These are phyloP conservation scores for Zosterops japonicus DNA, from an alignment of 2,113 vertebrate species.

Conservation along the genomic window DNA sequence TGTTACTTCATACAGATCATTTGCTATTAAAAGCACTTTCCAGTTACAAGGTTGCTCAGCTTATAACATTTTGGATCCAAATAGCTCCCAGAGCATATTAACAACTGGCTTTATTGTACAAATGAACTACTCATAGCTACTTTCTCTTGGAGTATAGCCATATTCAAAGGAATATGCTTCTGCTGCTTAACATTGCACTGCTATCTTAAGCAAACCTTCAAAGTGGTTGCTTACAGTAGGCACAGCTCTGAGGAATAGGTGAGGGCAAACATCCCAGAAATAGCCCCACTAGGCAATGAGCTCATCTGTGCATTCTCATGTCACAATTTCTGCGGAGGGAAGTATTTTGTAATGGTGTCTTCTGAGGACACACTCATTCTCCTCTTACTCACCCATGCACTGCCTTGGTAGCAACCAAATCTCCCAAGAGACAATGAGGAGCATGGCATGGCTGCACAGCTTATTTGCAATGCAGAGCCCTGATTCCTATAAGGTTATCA, in stretches of 20 bases:
- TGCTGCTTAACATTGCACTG: background rate
- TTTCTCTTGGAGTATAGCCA: background rate
- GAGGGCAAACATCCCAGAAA: conserved; percentile 21
- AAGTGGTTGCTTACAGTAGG: background rate
- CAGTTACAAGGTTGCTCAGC: background rate
- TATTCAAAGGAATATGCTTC: background rate
- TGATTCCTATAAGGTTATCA: background rate
- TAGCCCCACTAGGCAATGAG: background rate
- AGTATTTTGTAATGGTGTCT: background rate
- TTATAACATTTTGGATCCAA: background rate
- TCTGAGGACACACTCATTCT: background rate
- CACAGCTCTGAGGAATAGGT: background rate
- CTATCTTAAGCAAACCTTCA: conserved; percentile 1
- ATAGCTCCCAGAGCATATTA: conserved; percentile 8
- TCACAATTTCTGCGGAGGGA: background rate
- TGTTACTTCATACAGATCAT: background rate
- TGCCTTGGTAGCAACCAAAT: background rate
- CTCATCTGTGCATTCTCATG: background rate
- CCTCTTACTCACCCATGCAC: background rate
- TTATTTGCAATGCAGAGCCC: background rate
- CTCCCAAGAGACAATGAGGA: background rate
- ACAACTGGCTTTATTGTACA: conserved; percentile 1
- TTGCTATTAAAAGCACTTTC: conserved; percentile 10
- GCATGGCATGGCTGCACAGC: background rate
- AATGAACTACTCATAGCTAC: background rate